Conservation (phyloP, 2,113 vertebrate species). For the Scytalopus superciliaris region DNA sequence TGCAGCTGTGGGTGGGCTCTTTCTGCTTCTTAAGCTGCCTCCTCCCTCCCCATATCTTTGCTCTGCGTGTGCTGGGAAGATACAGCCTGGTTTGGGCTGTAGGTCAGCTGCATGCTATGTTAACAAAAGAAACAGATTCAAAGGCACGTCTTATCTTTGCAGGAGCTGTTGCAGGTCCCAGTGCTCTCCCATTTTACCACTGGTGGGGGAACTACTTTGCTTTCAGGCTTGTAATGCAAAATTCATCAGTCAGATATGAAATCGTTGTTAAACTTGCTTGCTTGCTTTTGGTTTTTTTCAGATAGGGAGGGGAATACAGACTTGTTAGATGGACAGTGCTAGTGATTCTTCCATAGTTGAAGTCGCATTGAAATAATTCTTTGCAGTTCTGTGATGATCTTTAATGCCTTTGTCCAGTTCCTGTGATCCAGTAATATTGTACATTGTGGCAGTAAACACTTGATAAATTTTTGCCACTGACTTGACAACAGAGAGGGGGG, state of each 20-base stretch:
- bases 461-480: background rate
- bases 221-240: background rate
- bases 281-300: no score
- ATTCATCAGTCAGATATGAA: background rate
- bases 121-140: background rate
- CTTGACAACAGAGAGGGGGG: background rate
- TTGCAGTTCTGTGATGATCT: background rate
- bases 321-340: background rate
- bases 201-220: background rate
- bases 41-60: background rate
- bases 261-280: background rate
- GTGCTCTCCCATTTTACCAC: background rate
- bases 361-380: background rate
- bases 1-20: background rate
- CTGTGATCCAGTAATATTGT: background rate
- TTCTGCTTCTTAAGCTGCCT: background rate
- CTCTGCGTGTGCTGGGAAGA: background rate
- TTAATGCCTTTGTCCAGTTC: background rate
- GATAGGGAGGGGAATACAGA: background rate
- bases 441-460: background rate
- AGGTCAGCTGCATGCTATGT: rapidly evolving
- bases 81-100: background rate
- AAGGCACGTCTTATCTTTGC: background rate
- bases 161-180: background rate
- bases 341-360: background rate